These are phyloP conservation scores for Adrianichthys oophorus DNA, from an alignment of 2,797 vertebrate genomes.

Conservation along the genomic window DNA sequence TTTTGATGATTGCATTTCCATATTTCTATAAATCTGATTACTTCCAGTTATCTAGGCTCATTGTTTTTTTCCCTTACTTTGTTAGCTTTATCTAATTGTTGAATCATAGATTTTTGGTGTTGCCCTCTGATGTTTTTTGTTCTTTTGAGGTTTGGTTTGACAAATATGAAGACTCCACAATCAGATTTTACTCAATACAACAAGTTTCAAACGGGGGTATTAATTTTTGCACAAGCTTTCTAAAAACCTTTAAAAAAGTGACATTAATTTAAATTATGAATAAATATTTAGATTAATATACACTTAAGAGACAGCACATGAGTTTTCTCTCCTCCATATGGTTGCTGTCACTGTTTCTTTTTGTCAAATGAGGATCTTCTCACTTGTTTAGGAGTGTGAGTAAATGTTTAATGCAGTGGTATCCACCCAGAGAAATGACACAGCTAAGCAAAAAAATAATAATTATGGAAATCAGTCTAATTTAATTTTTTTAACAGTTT, in stretches of 20 bases:
- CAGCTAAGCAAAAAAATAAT: conserved; percentile 47
- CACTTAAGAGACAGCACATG: conserved; percentile 37
- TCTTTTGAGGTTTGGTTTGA: no score
- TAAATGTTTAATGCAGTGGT: conserved; percentile 79
- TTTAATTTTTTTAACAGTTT: conserved; percentile 3
- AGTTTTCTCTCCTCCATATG: conserved; percentile 40
- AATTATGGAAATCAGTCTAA: conserved; percentile 20
- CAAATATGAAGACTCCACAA: no score
- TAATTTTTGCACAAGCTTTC: no score
- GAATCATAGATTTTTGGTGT: no score
- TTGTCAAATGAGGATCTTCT: conserved; percentile 66
- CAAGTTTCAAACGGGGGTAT: no score
- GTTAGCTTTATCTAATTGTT: no score
- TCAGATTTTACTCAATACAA: no score
- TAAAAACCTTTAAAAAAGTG: neutral
- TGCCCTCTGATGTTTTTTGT: no score
- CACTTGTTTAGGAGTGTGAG: conserved; percentile 66
- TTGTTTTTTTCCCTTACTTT: no score
- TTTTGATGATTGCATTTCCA: no score
- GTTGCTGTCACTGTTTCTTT: conserved; percentile 57
- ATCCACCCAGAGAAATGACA: conserved; percentile 92
- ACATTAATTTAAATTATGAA: conserved; percentile 13
- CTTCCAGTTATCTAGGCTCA: no score
- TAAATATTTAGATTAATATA: conserved; percentile 57
- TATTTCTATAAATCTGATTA: no score